Evolutionary conservation across 2,888 invertebrate genomes (phyloP), one percentile per base, ranked within the genome.

Genomic region (Hymenopus coronatus): DNA sequence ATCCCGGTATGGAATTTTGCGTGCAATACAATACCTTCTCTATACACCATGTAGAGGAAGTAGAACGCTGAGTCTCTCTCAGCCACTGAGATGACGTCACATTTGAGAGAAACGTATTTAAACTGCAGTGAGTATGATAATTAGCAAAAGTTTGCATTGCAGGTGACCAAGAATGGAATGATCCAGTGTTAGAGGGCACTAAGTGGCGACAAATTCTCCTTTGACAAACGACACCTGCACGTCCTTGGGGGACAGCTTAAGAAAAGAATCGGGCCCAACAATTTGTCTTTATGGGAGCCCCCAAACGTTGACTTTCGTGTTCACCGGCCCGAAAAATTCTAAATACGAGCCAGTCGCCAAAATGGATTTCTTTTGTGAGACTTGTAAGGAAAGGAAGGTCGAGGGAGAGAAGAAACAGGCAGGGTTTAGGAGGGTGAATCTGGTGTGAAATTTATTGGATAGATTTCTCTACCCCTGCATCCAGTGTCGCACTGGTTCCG

Each of bases 391-490:
- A 86, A 28, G 86, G 25, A 86, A 81, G 28, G 28, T 27, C 28
- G 9, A 81, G 70, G 28, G 86, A 86, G 20, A 81, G 86, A 25
- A 27, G n/a, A 46, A 85, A 40, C 9, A 46, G 3, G 84, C 27
- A 84, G 27, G 40, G 33, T 27, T 40, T 33, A 84, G n/a, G 40
- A 84, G 33, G 84, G 40, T 84, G 40, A 27, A n/a, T 46, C 28
- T 81, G 86, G 86, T 81, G 86, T 86, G 86, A 86, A 86, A 86
- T 86, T 86, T 86, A 86, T 86, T 86, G 86, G 86, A 70, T 28
- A 30, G 86, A 86, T 86, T 70, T 70, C 54, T 70, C 54, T 70
- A 15, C 20, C 54, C 54, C 54, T 70, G 54, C 54, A 70, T 15
- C 20, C 54, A 70, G 54, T 70, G 54, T 20, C 54, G 54, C 54